Evolutionary conservation across 2,888 invertebrate species (phyloP).

Genomic region (Elgonia sp.): DNA sequence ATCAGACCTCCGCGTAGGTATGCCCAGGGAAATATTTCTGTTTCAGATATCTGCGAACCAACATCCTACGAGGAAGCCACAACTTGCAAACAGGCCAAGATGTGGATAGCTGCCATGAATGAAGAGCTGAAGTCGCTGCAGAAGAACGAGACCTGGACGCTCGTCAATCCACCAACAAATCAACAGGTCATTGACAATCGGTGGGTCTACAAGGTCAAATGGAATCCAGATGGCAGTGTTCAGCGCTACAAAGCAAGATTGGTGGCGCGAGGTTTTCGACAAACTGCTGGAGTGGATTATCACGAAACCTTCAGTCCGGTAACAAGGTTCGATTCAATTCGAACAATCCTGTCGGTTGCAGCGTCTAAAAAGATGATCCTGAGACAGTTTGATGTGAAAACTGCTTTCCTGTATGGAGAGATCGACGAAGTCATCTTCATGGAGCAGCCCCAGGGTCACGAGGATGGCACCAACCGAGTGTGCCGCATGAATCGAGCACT

Average conservation of each 20-base stretch:
- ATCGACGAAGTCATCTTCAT: conserved; percentile 80
- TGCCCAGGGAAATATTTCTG: too few species aligned
- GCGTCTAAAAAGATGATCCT: conserved; percentile 76
- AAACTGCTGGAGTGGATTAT: conserved; percentile 80
- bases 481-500: conserved; percentile 82
- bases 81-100: neutral
- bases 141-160: neutral
- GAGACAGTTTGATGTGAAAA: conserved; percentile 81
- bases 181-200: conserved; percentile 8
- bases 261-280: conserved; percentile 79
- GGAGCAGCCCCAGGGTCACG: conserved; percentile 82
- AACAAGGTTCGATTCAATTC: conserved; percentile 77
- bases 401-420: conserved; percentile 77
- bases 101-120: neutral
- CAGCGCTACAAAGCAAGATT: conserved; percentile 80
- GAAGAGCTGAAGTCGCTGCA: neutral
- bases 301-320: conserved; percentile 83
- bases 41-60: too few species aligned
- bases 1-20: too few species aligned
- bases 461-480: conserved; percentile 77
- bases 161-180: neutral
- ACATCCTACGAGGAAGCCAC: neutral
- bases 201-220: conserved; percentile 67
- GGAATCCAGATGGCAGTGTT: conserved; percentile 59
- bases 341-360: conserved; percentile 77